These are phyloP conservation scores for Pocillopora grandis DNA, from an alignment of 92 coral and sea anemone genomes.

Conservation along the genomic window DNA sequence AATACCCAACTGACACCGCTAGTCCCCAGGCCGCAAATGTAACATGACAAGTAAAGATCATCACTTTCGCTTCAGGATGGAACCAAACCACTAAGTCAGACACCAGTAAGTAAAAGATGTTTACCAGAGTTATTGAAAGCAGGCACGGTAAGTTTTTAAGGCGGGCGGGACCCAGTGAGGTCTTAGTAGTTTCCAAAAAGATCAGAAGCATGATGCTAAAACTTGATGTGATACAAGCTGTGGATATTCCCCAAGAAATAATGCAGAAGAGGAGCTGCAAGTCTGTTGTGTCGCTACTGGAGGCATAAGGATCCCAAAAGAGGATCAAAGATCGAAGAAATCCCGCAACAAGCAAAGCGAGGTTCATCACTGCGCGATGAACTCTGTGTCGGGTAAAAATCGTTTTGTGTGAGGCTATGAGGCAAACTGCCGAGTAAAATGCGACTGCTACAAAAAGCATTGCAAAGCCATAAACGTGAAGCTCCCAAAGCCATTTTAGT, in stretches of 20 bases:
- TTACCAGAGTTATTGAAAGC: conserved; percentile 47
- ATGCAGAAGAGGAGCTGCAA: conserved; percentile 30
- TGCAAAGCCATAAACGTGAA: conserved; percentile 56
- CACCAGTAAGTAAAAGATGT: conserved; percentile 56
- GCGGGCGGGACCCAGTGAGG: conserved; percentile 52
- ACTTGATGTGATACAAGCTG: conserved; percentile 74
- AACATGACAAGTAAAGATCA: conserved; percentile 68
- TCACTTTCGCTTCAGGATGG: conserved; percentile 35
- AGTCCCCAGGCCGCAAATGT: conserved; percentile 78
- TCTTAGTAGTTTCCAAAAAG: conserved; percentile 66
- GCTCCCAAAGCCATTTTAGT: conserved; percentile 58
- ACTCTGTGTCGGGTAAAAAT: conserved; percentile 40
- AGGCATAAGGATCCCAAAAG: conserved; percentile 69
- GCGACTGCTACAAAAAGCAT: conserved; percentile 35
- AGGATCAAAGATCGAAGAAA: conserved; percentile 51
- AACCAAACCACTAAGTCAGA: conserved; percentile 71
- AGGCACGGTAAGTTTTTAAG: conserved; percentile 50
- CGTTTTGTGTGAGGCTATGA: conserved; percentile 10
- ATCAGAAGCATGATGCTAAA: conserved; percentile 69
- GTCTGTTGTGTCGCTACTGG: conserved; percentile 28
- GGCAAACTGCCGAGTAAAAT: conserved; percentile 2
- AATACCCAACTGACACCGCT: conserved; percentile 62
- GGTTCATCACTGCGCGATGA: conserved; percentile 49
- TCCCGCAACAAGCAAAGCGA: conserved; percentile 47
- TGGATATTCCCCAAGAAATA: conserved; percentile 55